Conservation (phyloP, 2,113 vertebrate genomes). For the Hippolais icterina region DNA sequence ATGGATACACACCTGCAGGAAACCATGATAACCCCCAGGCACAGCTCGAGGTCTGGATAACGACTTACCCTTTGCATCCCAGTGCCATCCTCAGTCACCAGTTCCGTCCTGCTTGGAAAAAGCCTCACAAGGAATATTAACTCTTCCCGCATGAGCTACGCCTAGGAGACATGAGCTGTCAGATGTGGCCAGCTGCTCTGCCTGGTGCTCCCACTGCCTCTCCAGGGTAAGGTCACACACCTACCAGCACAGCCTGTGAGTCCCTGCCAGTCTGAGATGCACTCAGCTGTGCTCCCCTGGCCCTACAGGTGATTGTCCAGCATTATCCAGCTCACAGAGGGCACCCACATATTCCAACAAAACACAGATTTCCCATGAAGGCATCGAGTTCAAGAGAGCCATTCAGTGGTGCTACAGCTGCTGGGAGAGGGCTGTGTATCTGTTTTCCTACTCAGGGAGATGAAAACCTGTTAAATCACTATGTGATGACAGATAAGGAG, state of each 20-base stretch:
- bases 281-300: background rate
- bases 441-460: background rate
- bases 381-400: background rate
- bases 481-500: background rate
- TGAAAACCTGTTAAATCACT: background rate
- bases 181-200: fast-evolving
- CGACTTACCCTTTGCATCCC: background rate
- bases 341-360: background rate
- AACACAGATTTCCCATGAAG: background rate
- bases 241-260: background rate
- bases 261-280: background rate
- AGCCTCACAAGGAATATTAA: background rate
- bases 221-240: background rate
- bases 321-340: background rate
- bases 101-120: background rate
- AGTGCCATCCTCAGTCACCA: background rate
- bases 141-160: background rate
- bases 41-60: fast-evolving
- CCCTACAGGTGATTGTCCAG: background rate
- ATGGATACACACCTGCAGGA: background rate
- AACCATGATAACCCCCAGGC: background rate
- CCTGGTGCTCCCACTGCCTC: background rate
- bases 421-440: background rate
- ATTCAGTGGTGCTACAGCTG: background rate
- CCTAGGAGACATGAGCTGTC: background rate